phyloP scores from a whole-genome alignment of 1,140 invertebrate genomes.

The Lordiphosa clarofinis region DNA sequence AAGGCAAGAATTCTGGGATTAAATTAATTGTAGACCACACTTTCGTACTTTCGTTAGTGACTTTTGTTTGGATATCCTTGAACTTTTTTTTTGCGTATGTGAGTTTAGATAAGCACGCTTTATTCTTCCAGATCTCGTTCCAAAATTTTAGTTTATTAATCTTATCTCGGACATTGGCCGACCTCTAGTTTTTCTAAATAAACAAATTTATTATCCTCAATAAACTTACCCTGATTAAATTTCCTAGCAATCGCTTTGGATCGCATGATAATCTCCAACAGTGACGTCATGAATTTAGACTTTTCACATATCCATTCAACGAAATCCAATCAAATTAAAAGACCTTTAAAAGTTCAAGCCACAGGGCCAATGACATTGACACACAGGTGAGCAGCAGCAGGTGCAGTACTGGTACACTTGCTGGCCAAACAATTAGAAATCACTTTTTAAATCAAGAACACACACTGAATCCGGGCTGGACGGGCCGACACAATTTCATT shows the following conservation, averaged over 20 bases:
- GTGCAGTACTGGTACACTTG: background rate
- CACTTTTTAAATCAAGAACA: slow-evolving; percentile 63
- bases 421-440: slow-evolving; percentile 65
- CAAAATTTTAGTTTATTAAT: too few relatives aligned
- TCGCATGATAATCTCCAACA: slow-evolving; percentile 75
- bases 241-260: slow-evolving; percentile 73
- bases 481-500: slow-evolving; percentile 61
- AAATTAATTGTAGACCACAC: too few relatives aligned
- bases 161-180: too few relatives aligned
- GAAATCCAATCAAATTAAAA: slow-evolving; percentile 11
- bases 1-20: too few relatives aligned
- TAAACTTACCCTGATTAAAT: slow-evolving; percentile 67
- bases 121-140: too few relatives aligned
- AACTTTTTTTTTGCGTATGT: too few relatives aligned
- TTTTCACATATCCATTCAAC: slow-evolving; percentile 22
- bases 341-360: slow-evolving; percentile 34
- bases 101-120: too few relatives aligned
- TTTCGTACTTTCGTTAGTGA: too few relatives aligned
- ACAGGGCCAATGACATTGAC: slow-evolving; percentile 64
- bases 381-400: slow-evolving; percentile 15
- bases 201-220: background rate
- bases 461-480: slow-evolving; percentile 32
- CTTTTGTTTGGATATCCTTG: too few relatives aligned
- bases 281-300: slow-evolving; percentile 65
- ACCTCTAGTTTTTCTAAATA: too few relatives aligned